Conservation (phyloP, 2,113 vertebrate genomes). For the Cheirogaleus medius region DNA sequence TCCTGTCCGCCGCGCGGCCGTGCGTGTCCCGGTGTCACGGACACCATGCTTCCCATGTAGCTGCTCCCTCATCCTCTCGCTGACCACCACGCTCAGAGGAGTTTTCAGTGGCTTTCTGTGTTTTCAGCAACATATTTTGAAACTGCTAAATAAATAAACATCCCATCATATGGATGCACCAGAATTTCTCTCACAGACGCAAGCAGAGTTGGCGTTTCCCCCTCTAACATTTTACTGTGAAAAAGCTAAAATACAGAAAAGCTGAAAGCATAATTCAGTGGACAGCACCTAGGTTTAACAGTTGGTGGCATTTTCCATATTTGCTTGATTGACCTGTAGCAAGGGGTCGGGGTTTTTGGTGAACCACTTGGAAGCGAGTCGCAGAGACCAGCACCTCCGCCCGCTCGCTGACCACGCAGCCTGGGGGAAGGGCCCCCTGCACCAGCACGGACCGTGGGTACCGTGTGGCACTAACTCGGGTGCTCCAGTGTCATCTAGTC, state of each 20-base stretch:
- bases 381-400: not conserved
- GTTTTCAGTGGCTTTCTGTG: not conserved
- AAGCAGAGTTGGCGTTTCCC: not conserved
- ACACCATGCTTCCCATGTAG: not conserved
- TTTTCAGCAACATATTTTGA: not conserved
- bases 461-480: not conserved
- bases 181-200: not conserved
- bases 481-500: accelerated
- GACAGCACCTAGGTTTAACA: not conserved
- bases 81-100: not conserved
- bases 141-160: not conserved
- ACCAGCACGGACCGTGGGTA: not conserved
- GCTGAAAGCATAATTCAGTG: not conserved
- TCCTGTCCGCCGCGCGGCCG: not conserved
- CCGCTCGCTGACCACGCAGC: too few relatives aligned
- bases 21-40: too few relatives aligned
- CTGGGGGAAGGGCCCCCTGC: not conserved
- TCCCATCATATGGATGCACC: not conserved
- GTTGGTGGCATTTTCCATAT: not conserved
- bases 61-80: not conserved
- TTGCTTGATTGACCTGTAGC: not conserved
- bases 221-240: not conserved
- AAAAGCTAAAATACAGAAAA: not conserved
- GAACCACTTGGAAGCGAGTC: too few relatives aligned
- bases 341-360: not conserved